Evolutionary conservation across 2,113 vertebrate genomes (phyloP).

Genomic region (Mixornis gularis): DNA sequence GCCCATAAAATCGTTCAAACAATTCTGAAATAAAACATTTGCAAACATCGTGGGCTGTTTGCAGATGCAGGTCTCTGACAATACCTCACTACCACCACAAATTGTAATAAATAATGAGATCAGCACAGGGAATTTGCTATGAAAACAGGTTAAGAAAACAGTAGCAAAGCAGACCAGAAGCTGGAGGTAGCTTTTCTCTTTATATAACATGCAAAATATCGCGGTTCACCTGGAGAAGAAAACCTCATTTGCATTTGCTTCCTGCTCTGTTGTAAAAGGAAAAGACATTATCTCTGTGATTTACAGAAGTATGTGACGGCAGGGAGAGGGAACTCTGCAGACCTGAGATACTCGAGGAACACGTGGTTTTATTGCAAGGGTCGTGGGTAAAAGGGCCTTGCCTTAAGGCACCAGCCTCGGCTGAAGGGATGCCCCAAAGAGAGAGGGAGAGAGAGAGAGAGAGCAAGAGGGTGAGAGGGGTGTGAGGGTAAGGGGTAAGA

Average conservation of each 20-base stretch:
- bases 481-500: no score
- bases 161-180: neutral
- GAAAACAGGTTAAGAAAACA: neutral
- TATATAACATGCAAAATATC: neutral
- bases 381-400: no score
- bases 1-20: accelerated
- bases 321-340: no score
- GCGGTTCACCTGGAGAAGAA: neutral
- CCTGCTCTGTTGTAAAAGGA: neutral
- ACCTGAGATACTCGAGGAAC: no score
- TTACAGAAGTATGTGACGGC: neutral
- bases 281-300: neutral
- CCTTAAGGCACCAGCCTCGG: no score
- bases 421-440: no score
- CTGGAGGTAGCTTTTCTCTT: neutral
- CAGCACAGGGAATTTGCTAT: neutral
- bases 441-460: no score
- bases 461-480: no score
- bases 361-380: no score
- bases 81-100: neutral
- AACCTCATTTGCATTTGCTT: neutral
- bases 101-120: neutral
- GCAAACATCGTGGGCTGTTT: neutral
- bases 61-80: neutral
- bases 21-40: neutral